Evolutionary conservation across 1,140 invertebrate genomes (phyloP), one percentile per base, ranked within the genome.

Genomic region (Cyrtorhinus lividipennis): DNA sequence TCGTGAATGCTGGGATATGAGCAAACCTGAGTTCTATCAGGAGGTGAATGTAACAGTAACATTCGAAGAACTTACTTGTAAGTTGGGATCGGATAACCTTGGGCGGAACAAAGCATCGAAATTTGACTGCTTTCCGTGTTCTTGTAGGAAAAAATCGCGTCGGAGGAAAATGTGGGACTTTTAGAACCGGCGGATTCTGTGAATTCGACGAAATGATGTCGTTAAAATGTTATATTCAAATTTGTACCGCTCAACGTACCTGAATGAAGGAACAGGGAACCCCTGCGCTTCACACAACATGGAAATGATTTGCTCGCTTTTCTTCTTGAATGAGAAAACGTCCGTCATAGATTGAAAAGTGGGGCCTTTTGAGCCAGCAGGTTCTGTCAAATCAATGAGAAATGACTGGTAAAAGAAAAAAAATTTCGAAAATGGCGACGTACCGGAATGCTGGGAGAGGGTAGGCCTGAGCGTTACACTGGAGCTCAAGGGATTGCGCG

Each of bases 371-470:
- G 68, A 68, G 26, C 72, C 71, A 56, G 73, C 69, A 1, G 72
- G 71, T 64, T 73, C 72, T 73, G 62, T 62, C 45, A 59, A 56
- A 38, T 38, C n/a, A n/a, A n/a, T 38, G 5, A 5, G 30, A 8
- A 38, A 38, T 38, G n/a, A n/a, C n/a, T n/a, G n/a, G n/a, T n/a
- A n/a, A n/a, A n/a, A n/a, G n/a, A n/a, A n/a, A n/a, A n/a, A 38
- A 38, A 38, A 38, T 38, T 38, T 38, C 15, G 27, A 59, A 59
- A 27, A 58, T 24, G 20, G 22, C 13, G 25, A 27, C 75, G 66
- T 80, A 86, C 84, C 83, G 84, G 79, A 83, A 83, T 62, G 77
- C 72, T 66, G 85, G 84, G 66, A 80, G 77, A 62, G 85, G 85
- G 73, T 81, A 85, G 61, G 80, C 83, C 75, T 86, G 83, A 60